phyloP scores from a whole-genome alignment of 2,888 invertebrate genomes.

The Orthosia incerta region DNA sequence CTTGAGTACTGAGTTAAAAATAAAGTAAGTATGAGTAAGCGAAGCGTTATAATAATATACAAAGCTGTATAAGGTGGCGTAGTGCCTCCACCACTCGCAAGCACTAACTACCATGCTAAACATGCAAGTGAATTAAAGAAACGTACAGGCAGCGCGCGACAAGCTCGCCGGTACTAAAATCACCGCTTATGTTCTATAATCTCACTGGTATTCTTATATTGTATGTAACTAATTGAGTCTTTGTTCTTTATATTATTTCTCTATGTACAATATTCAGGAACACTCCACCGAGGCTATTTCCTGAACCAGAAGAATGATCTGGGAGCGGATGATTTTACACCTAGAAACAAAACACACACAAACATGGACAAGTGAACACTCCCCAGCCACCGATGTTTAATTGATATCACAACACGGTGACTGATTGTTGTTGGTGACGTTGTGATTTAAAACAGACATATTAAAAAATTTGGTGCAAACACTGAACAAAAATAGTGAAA shows the following conservation, averaged over 20 bases:
- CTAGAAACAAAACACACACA: conserved; percentile 89
- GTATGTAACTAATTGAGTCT: conserved; percentile 90
- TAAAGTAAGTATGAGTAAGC: conserved; percentile 45
- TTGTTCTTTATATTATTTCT: conserved; percentile 87
- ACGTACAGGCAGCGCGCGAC: conserved; percentile 88
- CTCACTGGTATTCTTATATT: conserved; percentile 90
- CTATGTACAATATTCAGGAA: conserved; percentile 89
- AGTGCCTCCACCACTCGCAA: conserved; percentile 52
- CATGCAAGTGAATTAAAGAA: conserved; percentile 80
- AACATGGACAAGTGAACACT: conserved; percentile 82
- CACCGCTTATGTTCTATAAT: conserved; percentile 90
- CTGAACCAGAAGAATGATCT: conserved; percentile 91
- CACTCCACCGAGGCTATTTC: conserved; percentile 88
- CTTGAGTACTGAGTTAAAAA: conserved; percentile 18
- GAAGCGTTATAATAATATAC: conserved; percentile 47
- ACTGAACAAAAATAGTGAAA: conserved; percentile 57
- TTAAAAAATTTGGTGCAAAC: conserved; percentile 60
- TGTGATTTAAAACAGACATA: conserved; percentile 47
- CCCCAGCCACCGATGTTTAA: conserved; percentile 78
- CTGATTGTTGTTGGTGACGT: conserved; percentile 58
- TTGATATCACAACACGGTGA: conserved; percentile 61
- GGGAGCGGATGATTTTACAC: conserved; percentile 91
- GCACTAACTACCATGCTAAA: conserved; percentile 63
- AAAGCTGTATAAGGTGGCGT: conserved; percentile 39
- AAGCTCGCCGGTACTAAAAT: conserved; percentile 89